Base-by-base conservation (phyloP, 2,888 invertebrate genomes). In the Branchellion lobata region DNA sequence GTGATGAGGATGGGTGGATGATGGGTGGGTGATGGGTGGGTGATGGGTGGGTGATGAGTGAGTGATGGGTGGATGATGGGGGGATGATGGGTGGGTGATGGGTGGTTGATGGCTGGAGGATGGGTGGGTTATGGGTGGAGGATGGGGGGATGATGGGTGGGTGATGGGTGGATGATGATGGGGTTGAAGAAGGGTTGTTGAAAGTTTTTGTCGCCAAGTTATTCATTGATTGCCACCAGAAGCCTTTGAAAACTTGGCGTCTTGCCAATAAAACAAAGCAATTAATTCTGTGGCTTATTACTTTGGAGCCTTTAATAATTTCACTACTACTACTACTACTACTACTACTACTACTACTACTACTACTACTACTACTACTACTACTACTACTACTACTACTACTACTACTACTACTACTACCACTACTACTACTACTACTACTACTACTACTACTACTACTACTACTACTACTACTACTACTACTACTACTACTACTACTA, bases 311-410 rank as follows among this genome's bases (percentile, higher is more conserved):
- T n/a, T n/a, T n/a, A n/a, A n/a, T 71, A 71, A 8, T 71, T 18
- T 31, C 29, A 71, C 71, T 71, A 71, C 71, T 71, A 71, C 71
- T 71, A 71, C 34, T 71, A 71, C 71, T 71, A 71, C 29, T 71
- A 33, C 71, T 71, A 71, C 71, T 71, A 71, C 71, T 71, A 71
- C 34, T 71, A 71, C 71, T 71, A 71, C 71, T 71, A 71, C 71
- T 31, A 71, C 71, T 71, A 71, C 71, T 71, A 71, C 31, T 71
- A 71, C 29, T 71, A 71, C 65, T 65, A 65, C 65, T 65, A 65
- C 65, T 65, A 65, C 65, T 65, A 65, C 65, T 65, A 65, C 65
- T 65, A 65, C 65, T 65, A 65, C 65, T 65, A 65, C 65, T 65
- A 65, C 65, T 65, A 65, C 65, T 65, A 65, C 65, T 65, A 65